Base-by-base conservation (phyloP, 2,888 invertebrate species). In the Coleophora deauratella region DNA sequence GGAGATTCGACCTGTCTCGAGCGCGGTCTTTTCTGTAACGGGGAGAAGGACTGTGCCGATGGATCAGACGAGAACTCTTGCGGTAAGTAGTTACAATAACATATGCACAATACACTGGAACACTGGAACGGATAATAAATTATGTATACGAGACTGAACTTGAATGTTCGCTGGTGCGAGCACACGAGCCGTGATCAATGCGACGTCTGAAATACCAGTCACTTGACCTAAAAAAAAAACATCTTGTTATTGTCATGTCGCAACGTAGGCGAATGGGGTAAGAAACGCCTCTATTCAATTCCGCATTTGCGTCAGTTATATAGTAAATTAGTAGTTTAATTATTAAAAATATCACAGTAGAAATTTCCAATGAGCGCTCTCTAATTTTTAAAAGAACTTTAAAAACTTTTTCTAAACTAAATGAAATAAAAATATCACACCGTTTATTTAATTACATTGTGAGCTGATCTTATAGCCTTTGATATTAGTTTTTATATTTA, bases 51-150 rank as follows among this genome's bases (percentile, higher is more conserved):
- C 76, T 96, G 96, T 66, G 72, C 87, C 1, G 96, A 96, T 63
- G 95, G 95, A 38, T 96, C 95, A 27, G 96, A 96, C 66, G 96
- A 96, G 78, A 96, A 95, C 70, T 90, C 91, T 67, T 96, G 96
- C 69, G 95, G 96, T 96, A 76, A 90, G 93, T 88, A 38, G n/a
- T 11, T 4, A 4, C 3, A 21, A 21, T 21, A 21, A 21, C 3
- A 10, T 15, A 9, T 40, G 28, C n/a, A 32, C 34, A n/a, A 39
- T 34, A 32, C 15, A 33, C 33, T 42, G 36, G 34, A 44, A 45
- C n/a, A n/a, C n/a, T n/a, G n/a, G n/a, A 50, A 51, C 38, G 45
- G 46, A 52, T 57, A 54, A n/a, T n/a, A 57, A 47, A 50, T 55
- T 56, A 31, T n/a, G 11, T 10, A 54, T 51, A 50, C 41, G 45